Evolutionary conservation across 1,140 invertebrate genomes (phyloP), one percentile per base, ranked within the genome.

Genomic region (Calephelis nemesis): DNA sequence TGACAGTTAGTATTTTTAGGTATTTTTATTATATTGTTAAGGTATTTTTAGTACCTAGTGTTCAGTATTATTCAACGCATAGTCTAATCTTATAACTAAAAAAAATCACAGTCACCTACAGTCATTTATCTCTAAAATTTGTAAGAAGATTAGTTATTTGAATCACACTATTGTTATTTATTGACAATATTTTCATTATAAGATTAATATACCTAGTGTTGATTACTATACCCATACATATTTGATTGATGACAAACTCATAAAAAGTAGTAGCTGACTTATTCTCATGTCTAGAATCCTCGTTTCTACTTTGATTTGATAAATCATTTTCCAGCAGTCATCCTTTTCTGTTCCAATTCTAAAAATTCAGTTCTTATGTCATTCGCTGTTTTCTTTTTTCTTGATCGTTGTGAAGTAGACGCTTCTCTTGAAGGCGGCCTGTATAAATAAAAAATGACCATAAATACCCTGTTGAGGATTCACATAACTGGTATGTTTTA

Each of bases 261-360:
- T 74, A 74, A 65, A 63, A 62, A 74, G 45, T 71, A 69, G 13
- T 71, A 71, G 19, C 70, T 63, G 63, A 71, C 12, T 85, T 68
- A 65, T 65, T 72, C 45, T 64, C 67, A 49, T 62, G 5, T 64
- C 19, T 48, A 19, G n/a, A 19, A 47, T 1, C 13, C 45, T 47
- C 63, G 54, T 72, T 68, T 65, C 63, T 63, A 66, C 42, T 72
- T 72, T 69, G 67, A 47, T 47, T 63, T 47, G 49, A 54, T 64
- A 72, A 63, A 63, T 71, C 69, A 63, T 69, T 67, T 62, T 74
- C 66, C 11, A 74, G 10, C 65, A 74, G 42, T 62, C 60, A 74
- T 47, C 50, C 52, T 66, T 69, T 74, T 74, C 48, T 13, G 71
- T 52, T 74, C 69, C 39, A 71, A 71, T 74, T 71, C 73, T 64